Evolutionary conservation across 2,113 vertebrate genomes (phyloP), one percentile per base, ranked within the genome.

Genomic region (Phalacrocorax aristotelis): DNA sequence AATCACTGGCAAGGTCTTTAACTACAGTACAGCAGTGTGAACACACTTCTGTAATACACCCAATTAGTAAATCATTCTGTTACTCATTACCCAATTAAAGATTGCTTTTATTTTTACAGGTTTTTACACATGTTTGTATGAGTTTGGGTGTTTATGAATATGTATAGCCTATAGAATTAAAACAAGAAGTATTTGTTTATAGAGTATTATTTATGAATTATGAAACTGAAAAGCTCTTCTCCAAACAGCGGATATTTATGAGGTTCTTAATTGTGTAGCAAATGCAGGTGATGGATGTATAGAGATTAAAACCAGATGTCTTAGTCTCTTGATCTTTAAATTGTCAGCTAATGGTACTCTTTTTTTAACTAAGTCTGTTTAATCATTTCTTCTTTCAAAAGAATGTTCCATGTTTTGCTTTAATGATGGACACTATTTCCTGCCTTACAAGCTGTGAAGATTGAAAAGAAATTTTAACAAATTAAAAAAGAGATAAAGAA

Each of bases 271-370:
- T 94, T 97, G 92, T 89, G 75, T 87, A 90, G 82, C 64, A 96
- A 97, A 96, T 96, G 78, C 75, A 95, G 94, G 83, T 95, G 91
- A 95, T 95, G 68, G 93, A 95, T 95, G 30, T 95, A 85, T 89
- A 91, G 66, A 96, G 52, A 98, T 98, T 97, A 96, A 97, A 97
- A 97, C 84, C 97, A 98, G 89, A 98, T 98, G 95, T 81, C 58
- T 89, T 69, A 46, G 20, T 95, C 69, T 88, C 89, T 93, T 97
- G 90, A 90, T 95, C 69, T 80, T 96, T 93, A 96, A 91, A 94
- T 87, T 94, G 51, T 90, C 83, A 95, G 51, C 90, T 95, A 95
- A 62, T 92, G 90, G 77, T 58, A 96, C 32, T 82, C 22, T 26
- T 34, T 90, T 90, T 64, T 76, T 70, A 69, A 85, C 34, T 80